Evolutionary conservation across 2,113 vertebrate species (phyloP).

Genomic region (Edolisoma coerulescens): DNA sequence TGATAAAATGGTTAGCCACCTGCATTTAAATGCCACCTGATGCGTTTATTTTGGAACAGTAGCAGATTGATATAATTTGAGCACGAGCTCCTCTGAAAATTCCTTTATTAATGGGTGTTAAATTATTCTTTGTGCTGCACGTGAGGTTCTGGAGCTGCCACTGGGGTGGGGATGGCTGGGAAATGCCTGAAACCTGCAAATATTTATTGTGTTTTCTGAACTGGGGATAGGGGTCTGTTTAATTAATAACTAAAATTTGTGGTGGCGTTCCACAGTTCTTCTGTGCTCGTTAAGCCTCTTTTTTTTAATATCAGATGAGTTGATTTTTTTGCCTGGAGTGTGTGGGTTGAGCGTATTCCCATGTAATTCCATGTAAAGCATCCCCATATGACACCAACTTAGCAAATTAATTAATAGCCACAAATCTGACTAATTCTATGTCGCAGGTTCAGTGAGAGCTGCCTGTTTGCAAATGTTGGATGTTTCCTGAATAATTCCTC

Average conservation of each 20-base stretch:
- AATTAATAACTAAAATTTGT: constrained; percentile 16
- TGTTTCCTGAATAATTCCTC: not conserved
- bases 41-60: constrained; percentile 77
- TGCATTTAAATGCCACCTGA: constrained; percentile 79
- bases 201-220: not conserved
- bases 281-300: not conserved
- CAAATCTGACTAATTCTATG: accelerated
- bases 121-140: constrained; percentile 57
- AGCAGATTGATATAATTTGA: constrained; percentile 72
- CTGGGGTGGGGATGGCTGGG: not conserved
- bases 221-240: not conserved
- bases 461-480: not conserved
- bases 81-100: constrained; percentile 62
- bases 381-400: not conserved
- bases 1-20: constrained; percentile 76
- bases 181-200: not conserved
- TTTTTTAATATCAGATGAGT: not conserved
- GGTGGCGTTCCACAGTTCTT: not conserved
- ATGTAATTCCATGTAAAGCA: not conserved
- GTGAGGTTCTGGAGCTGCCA: not conserved
- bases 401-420: not conserved
- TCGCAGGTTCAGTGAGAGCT: not conserved
- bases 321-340: not conserved
- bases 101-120: constrained; percentile 61
- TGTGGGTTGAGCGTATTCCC: not conserved